Evolutionary conservation across 2,888 invertebrate genomes (phyloP), one percentile per base, ranked within the genome.

Genomic region (Ophion obscuratus): DNA sequence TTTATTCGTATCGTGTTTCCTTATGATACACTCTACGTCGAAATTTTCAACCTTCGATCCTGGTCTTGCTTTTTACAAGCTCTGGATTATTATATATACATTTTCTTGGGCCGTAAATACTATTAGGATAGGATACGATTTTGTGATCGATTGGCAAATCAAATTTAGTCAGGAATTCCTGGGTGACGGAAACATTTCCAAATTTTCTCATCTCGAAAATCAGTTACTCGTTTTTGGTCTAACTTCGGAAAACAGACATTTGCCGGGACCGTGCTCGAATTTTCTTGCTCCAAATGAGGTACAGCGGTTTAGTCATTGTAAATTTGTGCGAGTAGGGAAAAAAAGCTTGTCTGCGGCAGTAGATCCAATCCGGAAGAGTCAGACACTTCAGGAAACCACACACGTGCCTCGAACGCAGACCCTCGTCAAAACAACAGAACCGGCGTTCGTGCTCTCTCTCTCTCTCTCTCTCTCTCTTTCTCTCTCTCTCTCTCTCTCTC

Each of bases 311-410:
- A 67, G n/a, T 24, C 44, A 14, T 20, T 44, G 40, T 6, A 20
- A 68, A 68, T 44, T 11, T 5, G 44, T 0, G 44, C 2, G 0
- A 31, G 27, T 24, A 9, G 14, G 0, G 9, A 9, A 40, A 17
- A 17, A 36, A 73, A 31, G 47, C 20, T 20, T 62, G 14, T n/a
- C 2, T 17, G 24, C 59, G 47, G 31, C 40, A 36, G 10, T 27
- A 62, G 36, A 68, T 40, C 62, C 44, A 57, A 62, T 70, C 36
- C 27, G 24, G 59, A 62, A 61, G 61, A 40, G 68, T 81, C 24
- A 75, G 57, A 75, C 64, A 83, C 74, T 44, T 53, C 53, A 62
- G 79, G 79, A 70, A 75, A 79, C 74, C 68, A 79, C 47, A 83
- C 79, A 83, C 74, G 83, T 79, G 79, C 79, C 61, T 14, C 36